phyloP scores from a whole-genome alignment of 30 jellyfish, hydroid and myxozoan genomes.

The Hydractinia echinata region DNA sequence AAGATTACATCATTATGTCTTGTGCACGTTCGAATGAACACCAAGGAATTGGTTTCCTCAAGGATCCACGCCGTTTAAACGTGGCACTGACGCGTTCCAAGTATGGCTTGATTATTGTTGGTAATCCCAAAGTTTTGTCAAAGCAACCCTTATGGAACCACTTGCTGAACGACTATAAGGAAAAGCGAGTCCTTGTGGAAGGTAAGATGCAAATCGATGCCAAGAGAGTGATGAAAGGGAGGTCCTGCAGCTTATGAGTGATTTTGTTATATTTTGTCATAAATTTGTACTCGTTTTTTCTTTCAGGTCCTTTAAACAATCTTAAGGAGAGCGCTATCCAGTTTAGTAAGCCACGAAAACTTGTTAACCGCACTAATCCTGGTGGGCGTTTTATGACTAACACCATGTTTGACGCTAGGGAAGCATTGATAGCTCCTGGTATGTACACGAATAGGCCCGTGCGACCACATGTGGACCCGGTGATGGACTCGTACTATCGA shows the following conservation, averaged over 20 bases:
- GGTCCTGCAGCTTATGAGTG: not conserved
- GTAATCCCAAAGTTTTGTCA: slow-evolving; percentile 94
- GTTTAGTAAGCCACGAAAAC: slow-evolving; percentile 95
- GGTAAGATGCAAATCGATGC: slow-evolving; percentile 37
- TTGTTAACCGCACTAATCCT: slow-evolving; percentile 87
- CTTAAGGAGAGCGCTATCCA: slow-evolving; percentile 93
- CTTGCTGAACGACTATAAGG: slow-evolving; percentile 93
- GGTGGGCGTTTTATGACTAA: slow-evolving; percentile 98
- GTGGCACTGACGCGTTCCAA: slow-evolving; percentile 98
- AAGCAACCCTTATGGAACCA: slow-evolving; percentile 97
- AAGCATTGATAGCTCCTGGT: slow-evolving; percentile 98
- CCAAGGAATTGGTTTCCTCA: slow-evolving; percentile 98
- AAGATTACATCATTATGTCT: slow-evolving; percentile 98
- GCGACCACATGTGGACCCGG: slow-evolving; percentile 88
- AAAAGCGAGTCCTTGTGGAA: slow-evolving; percentile 91
- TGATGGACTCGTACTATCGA: slow-evolving; percentile 90
- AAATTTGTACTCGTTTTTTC: not conserved
- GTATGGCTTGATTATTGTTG: slow-evolving; percentile 95
- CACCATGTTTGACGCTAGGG: slow-evolving; percentile 97
- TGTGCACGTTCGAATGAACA: slow-evolving; percentile 99
- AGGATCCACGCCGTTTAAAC: slow-evolving; percentile 96
- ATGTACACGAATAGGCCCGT: slow-evolving; percentile 87
- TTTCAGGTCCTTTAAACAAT: slow-evolving; percentile 86
- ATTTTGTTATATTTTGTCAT: not conserved
- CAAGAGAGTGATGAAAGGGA: not conserved